Conservation (phyloP, 2,888 invertebrate genomes). For the Chaetogeoica ovagalla region DNA sequence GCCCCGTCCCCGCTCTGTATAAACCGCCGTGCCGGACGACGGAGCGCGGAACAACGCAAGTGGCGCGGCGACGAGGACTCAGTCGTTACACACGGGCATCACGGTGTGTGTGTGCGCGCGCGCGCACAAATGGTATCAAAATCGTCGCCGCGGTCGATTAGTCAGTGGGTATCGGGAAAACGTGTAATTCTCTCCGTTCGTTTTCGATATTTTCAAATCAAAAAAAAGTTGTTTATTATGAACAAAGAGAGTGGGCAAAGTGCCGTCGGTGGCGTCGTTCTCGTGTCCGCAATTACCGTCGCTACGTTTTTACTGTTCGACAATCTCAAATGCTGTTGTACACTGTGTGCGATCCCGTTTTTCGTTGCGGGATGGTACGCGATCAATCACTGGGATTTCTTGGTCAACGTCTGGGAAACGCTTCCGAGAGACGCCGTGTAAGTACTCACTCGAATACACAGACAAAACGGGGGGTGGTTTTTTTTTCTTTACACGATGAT, state of each 20-base stretch:
- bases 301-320: neutral
- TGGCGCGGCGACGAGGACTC: too few species aligned
- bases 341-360: neutral
- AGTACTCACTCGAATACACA: neutral
- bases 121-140: neutral
- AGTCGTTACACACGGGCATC: neutral
- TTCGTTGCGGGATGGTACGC: conserved; percentile 13
- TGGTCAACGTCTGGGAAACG: conserved; percentile 24
- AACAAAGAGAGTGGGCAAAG: conserved; percentile 25
- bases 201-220: too few species aligned
- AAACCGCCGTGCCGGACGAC: neutral
- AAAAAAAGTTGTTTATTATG: conserved; percentile 8
- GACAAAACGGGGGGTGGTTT: too few species aligned
- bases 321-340: conserved; percentile 1
- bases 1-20: neutral
- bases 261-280: neutral
- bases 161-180: too few species aligned
- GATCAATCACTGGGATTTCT: conserved; percentile 10
- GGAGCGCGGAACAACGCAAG: too few species aligned
- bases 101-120: neutral
- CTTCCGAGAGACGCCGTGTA: conserved; percentile 40
- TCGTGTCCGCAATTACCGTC: neutral
- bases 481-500: too few species aligned
- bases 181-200: too few species aligned
- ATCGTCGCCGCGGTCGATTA: neutral